Conservation (phyloP, 2,113 vertebrate species). For the Etia nguti region DNA sequence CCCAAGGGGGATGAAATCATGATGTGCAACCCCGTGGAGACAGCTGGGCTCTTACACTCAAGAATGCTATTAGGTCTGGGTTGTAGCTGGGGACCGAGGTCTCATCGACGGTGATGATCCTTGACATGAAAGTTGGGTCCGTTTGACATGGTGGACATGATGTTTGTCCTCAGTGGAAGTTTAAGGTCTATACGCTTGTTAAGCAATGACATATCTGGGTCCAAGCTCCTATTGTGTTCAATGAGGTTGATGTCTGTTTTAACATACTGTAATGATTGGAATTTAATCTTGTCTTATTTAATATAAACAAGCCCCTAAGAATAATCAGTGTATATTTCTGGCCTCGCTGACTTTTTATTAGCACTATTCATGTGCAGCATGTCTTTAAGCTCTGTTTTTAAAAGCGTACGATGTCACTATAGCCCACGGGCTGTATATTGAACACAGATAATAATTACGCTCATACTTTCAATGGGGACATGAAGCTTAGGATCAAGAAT, state of each 20-base stretch:
- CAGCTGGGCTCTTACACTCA: not conserved
- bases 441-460: not conserved
- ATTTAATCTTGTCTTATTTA: not conserved
- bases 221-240: not conserved
- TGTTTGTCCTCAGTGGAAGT: not conserved
- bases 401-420: not conserved
- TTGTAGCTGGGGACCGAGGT: not conserved
- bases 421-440: not conserved
- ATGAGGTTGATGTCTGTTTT: not conserved
- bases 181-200: not conserved
- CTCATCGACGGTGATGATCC: not conserved
- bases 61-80: not conserved
- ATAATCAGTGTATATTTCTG: not conserved
- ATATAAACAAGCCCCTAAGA: not conserved
- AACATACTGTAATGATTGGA: not conserved
- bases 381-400: not conserved
- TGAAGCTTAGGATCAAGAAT: not conserved
- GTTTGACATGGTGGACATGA: not conserved
- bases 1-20: not conserved
- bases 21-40: not conserved
- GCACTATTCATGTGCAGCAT: not conserved
- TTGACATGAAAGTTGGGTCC: not conserved
- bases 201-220: not conserved
- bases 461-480: not conserved
- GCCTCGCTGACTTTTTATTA: not conserved